Conservation (phyloP, 2,888 invertebrate species). For the Sinopyrophorus schimmeli region DNA sequence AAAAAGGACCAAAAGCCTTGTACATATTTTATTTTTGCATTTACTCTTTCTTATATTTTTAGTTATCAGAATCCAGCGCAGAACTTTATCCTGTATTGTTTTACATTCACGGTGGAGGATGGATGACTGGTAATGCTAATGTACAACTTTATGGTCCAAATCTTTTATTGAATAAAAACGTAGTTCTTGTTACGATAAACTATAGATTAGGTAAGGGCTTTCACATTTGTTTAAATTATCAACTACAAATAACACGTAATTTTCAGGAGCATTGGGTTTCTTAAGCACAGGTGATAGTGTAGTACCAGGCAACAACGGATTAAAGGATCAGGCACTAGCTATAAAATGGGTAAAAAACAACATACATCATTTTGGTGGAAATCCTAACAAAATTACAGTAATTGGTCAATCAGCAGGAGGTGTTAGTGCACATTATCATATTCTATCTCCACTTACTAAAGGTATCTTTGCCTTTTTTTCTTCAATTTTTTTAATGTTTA, state of each 20-base stretch:
- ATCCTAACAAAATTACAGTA: slow-evolving; percentile 50
- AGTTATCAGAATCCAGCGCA: slow-evolving; percentile 12
- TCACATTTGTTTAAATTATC: background rate
- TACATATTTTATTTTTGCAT: no score
- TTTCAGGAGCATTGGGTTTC: slow-evolving; percentile 53
- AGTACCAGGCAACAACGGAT: slow-evolving; percentile 54
- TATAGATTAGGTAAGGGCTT: slow-evolving; percentile 34
- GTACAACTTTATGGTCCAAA: slow-evolving; percentile 72
- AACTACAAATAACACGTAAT: background rate
- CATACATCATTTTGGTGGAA: slow-evolving; percentile 52
- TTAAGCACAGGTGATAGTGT: slow-evolving; percentile 46
- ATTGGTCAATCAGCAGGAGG: slow-evolving; percentile 56
- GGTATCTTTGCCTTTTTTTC: slow-evolving; percentile 37
- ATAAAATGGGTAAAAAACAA: slow-evolving; percentile 52
- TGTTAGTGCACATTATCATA: slow-evolving; percentile 53
- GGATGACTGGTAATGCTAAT: slow-evolving; percentile 72
- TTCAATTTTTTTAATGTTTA: no score
- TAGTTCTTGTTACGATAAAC: slow-evolving; percentile 59
- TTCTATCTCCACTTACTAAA: slow-evolving; percentile 52
- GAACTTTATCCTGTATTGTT: slow-evolving; percentile 68
- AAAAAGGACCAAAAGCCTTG: no score
- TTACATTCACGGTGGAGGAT: slow-evolving; percentile 75
- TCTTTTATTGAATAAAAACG: slow-evolving; percentile 68
- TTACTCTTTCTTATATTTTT: background rate
- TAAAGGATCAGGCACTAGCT: slow-evolving; percentile 54